Base-by-base conservation (phyloP, 2,113 vertebrate species). In the Myiopsitta monachus region DNA sequence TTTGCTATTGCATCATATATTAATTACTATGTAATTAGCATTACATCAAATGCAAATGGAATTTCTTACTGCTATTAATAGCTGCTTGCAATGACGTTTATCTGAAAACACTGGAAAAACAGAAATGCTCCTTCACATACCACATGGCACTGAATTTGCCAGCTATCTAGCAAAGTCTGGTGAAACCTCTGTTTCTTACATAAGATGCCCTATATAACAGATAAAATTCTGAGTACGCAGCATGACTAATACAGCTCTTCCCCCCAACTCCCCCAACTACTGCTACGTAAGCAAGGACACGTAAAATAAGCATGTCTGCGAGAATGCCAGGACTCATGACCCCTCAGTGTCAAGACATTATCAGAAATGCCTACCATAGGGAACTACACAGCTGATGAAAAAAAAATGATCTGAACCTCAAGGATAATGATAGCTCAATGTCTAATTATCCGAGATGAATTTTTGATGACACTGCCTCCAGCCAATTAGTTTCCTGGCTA, bases 371-470 rank as follows among this genome's bases (percentile, higher is more conserved):
- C 90, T 96, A 79, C 92, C 90, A 41, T 41, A 18, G 74, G 70
- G 52, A 94, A 47, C 36, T 55, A 30, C 54, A 41, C 14, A 36
- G 73, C 68, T 70, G 83, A 76, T 68, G 83, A 96, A 95, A 77
- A 82, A 94, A 88, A 94, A 92, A 90, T 73, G 23, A 92, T 91
- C 70, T 78, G 41, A 74, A 92, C 64, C 43, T 96, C 59, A 85
- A 96, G 54, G 78, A 90, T 84, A 87, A 95, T 54, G 64, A 82
- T 52, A 92, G 68, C 67, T 87, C 88, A 49, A 43, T 47, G 59
- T 76, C 95, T 95, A 96, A 97, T 97, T 96, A 96, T 54, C 69
- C 1, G 6, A 91, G 86, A 96, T 92, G 86, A 93, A 79, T 85
- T 88, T 96, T 96, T 95, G 54, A 85, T 95, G 76, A 63, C 43